Percentiles rank a stretch among this genome's conserved stretches.
Conservation (phyloP, 2,113 vertebrate species). For the Plestiodon gilberti region DNA sequence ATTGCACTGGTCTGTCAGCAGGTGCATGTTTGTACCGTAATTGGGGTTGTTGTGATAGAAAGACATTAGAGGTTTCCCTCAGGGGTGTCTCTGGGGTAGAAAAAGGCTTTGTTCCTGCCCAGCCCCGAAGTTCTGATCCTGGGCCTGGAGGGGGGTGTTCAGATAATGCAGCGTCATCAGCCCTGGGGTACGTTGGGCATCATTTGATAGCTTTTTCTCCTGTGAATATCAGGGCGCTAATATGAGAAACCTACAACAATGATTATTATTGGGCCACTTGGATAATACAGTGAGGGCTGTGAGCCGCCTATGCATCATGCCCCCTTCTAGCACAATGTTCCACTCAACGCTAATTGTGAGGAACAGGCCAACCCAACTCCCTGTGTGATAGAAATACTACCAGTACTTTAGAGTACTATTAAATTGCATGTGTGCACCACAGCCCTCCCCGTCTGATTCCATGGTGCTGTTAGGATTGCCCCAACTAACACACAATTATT, state of each 20-base stretch:
- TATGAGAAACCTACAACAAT: neutral
- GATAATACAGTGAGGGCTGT: too few species aligned
- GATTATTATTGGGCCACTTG: too few species aligned
- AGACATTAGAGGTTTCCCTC: neutral
- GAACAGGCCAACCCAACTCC: too few species aligned
- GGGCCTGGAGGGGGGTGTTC: neutral
- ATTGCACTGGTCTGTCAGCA: neutral
- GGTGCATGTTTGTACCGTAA: neutral
- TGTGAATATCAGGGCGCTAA: neutral
- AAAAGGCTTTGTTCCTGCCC: neutral
- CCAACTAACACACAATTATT: too few species aligned
- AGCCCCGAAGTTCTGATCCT: neutral
- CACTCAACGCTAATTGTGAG: too few species aligned
- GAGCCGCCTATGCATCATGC: too few species aligned
- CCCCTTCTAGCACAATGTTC: too few species aligned
- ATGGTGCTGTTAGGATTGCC: too few species aligned
- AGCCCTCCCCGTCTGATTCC: too few species aligned
- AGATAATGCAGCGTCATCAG: neutral
- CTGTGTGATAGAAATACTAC: too few species aligned
- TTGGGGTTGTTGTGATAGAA: neutral
- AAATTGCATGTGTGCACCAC: too few species aligned
- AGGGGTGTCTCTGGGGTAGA: neutral
- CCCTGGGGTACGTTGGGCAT: neutral
- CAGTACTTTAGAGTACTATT: too few species aligned
- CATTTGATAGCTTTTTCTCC: neutral